A percentile compares a stretch with the other conserved stretches of the same genome.
Evolutionary conservation across 2,888 invertebrate species (phyloP).

Genomic region (Lithophane ornitopus): DNA sequence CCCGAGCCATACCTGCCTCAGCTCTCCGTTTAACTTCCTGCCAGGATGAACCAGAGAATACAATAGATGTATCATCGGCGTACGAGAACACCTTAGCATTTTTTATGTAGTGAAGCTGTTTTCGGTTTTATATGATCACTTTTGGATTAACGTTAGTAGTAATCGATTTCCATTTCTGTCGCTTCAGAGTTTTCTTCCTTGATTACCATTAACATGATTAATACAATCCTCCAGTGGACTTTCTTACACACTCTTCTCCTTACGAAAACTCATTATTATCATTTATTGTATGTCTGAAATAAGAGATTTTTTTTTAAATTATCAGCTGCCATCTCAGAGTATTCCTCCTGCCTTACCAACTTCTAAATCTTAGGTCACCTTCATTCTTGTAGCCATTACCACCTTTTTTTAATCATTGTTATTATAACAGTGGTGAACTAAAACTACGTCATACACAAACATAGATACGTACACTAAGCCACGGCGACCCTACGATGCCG

Average conservation of each 20-base stretch:
- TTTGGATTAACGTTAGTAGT: neutral
- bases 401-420: neutral
- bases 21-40: too few species aligned
- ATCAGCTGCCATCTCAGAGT: neutral
- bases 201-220: too few species aligned
- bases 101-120: neutral
- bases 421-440: neutral
- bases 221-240: too few species aligned
- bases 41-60: too few species aligned
- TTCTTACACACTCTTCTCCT: too few species aligned
- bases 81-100: too few species aligned
- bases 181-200: neutral
- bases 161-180: neutral
- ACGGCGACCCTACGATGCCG: slow-evolving; percentile 66
- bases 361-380: neutral
- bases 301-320: too few species aligned
- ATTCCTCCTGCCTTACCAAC: neutral
- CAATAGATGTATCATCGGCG: too few species aligned
- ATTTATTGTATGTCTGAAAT: too few species aligned
- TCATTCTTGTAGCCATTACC: neutral
- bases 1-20: too few species aligned
- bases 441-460: neutral
- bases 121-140: neutral
- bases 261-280: too few species aligned
- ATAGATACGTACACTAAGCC: neutral